A percentile compares a stretch with the other conserved stretches of the same genome.
Conservation (phyloP, 1,140 invertebrate genomes). For the Marisa cornuarietis region DNA sequence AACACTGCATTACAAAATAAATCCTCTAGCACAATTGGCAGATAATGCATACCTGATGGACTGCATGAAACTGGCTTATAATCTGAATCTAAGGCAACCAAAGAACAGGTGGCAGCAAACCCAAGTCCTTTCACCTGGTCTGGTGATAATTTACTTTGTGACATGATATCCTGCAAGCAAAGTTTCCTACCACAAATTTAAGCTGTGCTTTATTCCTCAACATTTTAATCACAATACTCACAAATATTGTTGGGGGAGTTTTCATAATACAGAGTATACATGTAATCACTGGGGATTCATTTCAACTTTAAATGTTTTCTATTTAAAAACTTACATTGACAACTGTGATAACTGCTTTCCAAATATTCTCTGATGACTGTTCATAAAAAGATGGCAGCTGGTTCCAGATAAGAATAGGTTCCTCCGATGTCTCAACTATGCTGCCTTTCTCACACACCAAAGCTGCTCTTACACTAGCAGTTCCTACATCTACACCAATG, state of each 20-base stretch:
- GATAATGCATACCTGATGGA: constrained; percentile 70
- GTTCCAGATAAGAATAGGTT: constrained; percentile 81
- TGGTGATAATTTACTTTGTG: constrained; percentile 62
- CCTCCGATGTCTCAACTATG: constrained; percentile 73
- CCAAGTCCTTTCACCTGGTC: constrained; percentile 81
- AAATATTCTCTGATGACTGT: constrained; percentile 93
- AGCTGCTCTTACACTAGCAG: constrained; percentile 86
- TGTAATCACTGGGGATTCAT: too few relatives aligned
- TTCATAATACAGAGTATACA: too few relatives aligned
- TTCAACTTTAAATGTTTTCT: neutral
- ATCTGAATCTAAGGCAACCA: constrained; percentile 82
- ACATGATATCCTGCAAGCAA: constrained; percentile 38
- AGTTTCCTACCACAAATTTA: neutral
- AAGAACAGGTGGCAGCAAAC: constrained; percentile 95
- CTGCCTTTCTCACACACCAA: constrained; percentile 77
- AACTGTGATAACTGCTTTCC: constrained; percentile 76
- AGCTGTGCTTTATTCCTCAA: neutral
- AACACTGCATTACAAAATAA: neutral
- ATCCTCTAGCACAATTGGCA: too few relatives aligned
- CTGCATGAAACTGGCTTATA: constrained; percentile 80
- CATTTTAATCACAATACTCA: too few relatives aligned
- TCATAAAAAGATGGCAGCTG: constrained; percentile 83
- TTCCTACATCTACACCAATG: constrained; percentile 94
- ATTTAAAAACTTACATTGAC: constrained; percentile 74
- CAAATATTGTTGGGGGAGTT: too few relatives aligned